A percentile compares a stretch with the other conserved stretches of the same genome.
Evolutionary conservation across 1,140 invertebrate genomes (phyloP).

Genomic region (Diuraphis noxia): DNA sequence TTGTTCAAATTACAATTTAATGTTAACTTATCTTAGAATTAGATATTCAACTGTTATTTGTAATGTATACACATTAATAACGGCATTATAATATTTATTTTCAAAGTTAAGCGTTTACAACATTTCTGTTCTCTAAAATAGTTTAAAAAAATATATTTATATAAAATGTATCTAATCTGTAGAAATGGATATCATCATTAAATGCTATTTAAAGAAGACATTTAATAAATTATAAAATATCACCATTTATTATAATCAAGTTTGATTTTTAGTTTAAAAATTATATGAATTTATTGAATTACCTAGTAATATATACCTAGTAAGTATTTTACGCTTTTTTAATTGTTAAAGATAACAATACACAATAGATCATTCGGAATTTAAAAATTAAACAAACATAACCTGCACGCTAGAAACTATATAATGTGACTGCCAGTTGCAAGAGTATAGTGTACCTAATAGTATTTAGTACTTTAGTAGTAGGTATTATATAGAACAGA

Average conservation of each 20-base stretch:
- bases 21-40: not conserved
- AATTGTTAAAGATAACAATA: not conserved
- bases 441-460: not conserved
- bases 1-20: not conserved
- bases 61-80: not conserved
- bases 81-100: not conserved
- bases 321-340: not conserved
- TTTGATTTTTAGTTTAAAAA: not conserved
- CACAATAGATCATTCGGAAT: not conserved
- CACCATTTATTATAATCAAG: not conserved
- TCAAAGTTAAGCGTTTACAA: too few species aligned
- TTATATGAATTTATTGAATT: not conserved
- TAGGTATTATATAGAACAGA: not conserved
- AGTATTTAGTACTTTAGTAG: not conserved
- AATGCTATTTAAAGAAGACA: not conserved
- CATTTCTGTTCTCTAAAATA: not conserved
- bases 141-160: too few species aligned
- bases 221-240: not conserved
- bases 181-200: not conserved
- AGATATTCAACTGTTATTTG: not conserved
- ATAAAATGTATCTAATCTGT: not conserved
- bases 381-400: not conserved
- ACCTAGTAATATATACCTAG: not conserved
- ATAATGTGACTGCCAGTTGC: not conserved
- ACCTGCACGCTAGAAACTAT: not conserved